phyloP scores from a whole-genome alignment of 2,797 vertebrate genomes.

The Sebastes trivittatus region DNA sequence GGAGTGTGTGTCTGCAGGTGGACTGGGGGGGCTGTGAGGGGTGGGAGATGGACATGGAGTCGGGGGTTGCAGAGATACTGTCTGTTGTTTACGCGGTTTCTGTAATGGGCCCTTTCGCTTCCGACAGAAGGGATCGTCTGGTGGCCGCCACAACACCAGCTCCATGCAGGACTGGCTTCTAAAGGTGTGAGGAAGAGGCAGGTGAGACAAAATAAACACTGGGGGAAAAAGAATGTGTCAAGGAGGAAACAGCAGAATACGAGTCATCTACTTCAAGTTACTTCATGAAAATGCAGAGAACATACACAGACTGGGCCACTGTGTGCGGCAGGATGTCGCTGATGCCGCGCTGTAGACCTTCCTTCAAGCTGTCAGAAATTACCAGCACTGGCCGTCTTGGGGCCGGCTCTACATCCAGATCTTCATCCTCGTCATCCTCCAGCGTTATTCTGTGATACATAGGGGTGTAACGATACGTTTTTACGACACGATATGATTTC shows the following conservation, averaged over 20 bases:
- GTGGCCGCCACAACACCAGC: conserved; percentile 86
- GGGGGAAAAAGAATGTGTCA: not conserved
- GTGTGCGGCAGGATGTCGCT: conserved; percentile 85
- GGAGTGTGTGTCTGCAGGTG: conserved; percentile 49
- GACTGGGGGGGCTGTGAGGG: conserved; percentile 53
- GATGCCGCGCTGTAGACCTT: conserved; percentile 83
- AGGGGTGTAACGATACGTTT: not conserved
- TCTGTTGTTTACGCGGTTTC: conserved; percentile 81
- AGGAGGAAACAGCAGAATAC: not conserved
- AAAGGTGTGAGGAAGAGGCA: not conserved
- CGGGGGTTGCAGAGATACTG: conserved; percentile 58
- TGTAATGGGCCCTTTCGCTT: conserved; percentile 79
- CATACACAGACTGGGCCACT: conserved; percentile 85
- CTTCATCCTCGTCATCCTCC: conserved; percentile 85
- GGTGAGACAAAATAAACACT: not conserved
- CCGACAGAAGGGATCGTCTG: conserved; percentile 79
- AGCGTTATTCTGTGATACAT: conserved; percentile 79
- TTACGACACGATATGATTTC: no score
- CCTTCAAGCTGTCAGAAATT: conserved; percentile 85
- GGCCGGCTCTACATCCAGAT: conserved; percentile 80
- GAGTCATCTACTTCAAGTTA: not conserved
- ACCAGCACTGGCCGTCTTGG: conserved; percentile 83
- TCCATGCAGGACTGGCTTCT: conserved; percentile 88
- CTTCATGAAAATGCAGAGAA: conserved; percentile 18
- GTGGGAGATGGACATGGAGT: conserved; percentile 67